Conservation (phyloP, 2,888 invertebrate genomes). For the Pseudeuparius sepicola region DNA sequence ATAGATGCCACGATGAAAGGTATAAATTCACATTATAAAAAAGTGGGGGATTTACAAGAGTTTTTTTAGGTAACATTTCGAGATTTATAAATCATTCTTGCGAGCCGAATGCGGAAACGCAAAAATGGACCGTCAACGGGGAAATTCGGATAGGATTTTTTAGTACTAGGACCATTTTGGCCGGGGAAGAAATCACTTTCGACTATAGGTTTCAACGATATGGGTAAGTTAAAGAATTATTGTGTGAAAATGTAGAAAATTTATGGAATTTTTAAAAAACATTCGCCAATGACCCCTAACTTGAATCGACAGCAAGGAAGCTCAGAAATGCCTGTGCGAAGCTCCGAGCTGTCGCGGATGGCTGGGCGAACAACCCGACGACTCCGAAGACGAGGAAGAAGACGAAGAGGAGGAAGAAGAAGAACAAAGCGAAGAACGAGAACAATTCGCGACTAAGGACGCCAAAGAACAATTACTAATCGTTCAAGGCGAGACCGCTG, state of each 20-base stretch:
- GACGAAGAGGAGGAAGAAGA: slow-evolving; percentile 41
- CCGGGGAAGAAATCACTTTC: slow-evolving; percentile 95
- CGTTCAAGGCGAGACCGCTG: not conserved
- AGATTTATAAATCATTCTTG: slow-evolving; percentile 99
- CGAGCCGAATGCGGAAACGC: slow-evolving; percentile 96
- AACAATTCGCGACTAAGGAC: slow-evolving; percentile 18
- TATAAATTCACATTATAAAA: slow-evolving; percentile 19
- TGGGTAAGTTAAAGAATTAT: slow-evolving; percentile 51
- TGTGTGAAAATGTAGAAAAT: too few relatives aligned
- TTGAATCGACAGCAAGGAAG: slow-evolving; percentile 52
- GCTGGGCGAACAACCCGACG: slow-evolving; percentile 84
- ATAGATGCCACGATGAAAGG: slow-evolving; percentile 94
- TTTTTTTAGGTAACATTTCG: slow-evolving; percentile 66
- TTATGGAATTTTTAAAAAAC: too few relatives aligned
- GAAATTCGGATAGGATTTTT: slow-evolving; percentile 96
- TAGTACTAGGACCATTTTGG: slow-evolving; percentile 67
- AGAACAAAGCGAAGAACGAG: slow-evolving; percentile 29
- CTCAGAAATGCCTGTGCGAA: slow-evolving; percentile 93
- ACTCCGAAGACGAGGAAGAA: slow-evolving; percentile 51
- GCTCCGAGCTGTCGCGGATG: slow-evolving; percentile 84
- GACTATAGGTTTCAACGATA: slow-evolving; percentile 97
- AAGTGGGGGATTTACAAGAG: not conserved
- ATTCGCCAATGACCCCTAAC: too few relatives aligned
- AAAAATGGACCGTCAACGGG: slow-evolving; percentile 93
- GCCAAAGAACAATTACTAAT: slow-evolving; percentile 13